A percentile compares a stretch with the other conserved stretches of the same genome.
Conservation (phyloP, 1,140 invertebrate species). For the Atta colombica region DNA sequence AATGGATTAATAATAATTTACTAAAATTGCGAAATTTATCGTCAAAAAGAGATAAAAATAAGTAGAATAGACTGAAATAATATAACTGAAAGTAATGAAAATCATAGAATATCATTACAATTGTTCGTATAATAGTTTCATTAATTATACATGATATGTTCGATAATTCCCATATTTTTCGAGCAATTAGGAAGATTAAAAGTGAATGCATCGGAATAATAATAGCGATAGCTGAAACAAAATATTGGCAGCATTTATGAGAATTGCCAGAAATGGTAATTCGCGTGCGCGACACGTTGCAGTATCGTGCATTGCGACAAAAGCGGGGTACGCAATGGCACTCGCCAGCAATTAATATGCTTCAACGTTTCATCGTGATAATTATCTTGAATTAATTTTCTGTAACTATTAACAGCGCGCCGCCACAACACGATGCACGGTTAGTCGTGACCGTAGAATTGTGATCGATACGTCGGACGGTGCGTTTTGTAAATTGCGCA, state of each 20-base stretch:
- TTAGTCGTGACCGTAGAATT: slow-evolving; percentile 28
- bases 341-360: slow-evolving; percentile 48
- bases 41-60: background rate
- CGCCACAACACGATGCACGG: background rate
- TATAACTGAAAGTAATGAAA: background rate
- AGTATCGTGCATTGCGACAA: slow-evolving; percentile 42
- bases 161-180: slow-evolving; percentile 41
- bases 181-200: slow-evolving; percentile 32
- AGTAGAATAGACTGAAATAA: background rate
- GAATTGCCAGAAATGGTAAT: slow-evolving; percentile 5
- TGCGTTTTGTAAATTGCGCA: slow-evolving; percentile 63
- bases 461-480: slow-evolving; percentile 50
- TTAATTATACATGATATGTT: slow-evolving; percentile 15
- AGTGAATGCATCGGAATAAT: background rate
- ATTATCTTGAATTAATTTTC: slow-evolving; percentile 71
- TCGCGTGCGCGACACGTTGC: slow-evolving; percentile 41
- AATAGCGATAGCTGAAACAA: slow-evolving; percentile 17
- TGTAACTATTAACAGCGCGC: slow-evolving; percentile 53
- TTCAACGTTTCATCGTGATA: slow-evolving; percentile 62
- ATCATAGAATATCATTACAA: slow-evolving; percentile 17
- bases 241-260: slow-evolving; percentile 45
- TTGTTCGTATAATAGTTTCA: slow-evolving; percentile 27
- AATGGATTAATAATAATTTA: slow-evolving; percentile 40
- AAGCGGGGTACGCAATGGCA: slow-evolving; percentile 21
- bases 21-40: slow-evolving; percentile 15